Evolutionary conservation across 2,113 vertebrate species (phyloP).

Genomic region (Hemibagrus wyckioides): DNA sequence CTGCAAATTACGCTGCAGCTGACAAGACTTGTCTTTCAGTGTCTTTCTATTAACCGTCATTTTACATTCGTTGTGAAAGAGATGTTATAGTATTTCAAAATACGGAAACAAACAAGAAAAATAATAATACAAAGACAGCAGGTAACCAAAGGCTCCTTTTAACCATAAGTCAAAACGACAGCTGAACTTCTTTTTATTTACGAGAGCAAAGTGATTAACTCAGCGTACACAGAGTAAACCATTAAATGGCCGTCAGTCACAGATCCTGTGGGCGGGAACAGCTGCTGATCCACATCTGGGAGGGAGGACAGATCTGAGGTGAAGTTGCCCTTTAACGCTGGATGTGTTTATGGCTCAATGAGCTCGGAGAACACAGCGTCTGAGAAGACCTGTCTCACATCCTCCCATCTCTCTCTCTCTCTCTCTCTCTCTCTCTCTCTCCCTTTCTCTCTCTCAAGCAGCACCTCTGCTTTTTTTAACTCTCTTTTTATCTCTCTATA

Average conservation of each 20-base stretch:
- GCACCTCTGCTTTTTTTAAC: neutral
- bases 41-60: conserved; percentile 39
- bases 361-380: neutral
- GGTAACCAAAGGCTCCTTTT: neutral
- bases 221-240: neutral
- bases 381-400: too few species aligned
- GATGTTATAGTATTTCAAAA: neutral
- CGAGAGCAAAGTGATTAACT: neutral
- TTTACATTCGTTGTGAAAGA: neutral
- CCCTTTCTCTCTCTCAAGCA: neutral
- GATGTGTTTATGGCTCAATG: conserved; percentile 7
- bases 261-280: neutral
- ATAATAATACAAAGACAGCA: neutral
- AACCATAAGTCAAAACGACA: neutral
- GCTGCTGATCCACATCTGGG: conserved; percentile 8
- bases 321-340: conserved; percentile 12
- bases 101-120: neutral
- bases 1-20: conserved; percentile 43
- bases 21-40: conserved; percentile 72
- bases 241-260: conserved; percentile 9
- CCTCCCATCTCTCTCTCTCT: neutral
- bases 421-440: neutral
- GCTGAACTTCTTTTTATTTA: neutral
- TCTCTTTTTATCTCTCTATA: neutral
- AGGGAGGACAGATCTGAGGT: conserved; percentile 18